phyloP scores from a whole-genome alignment of 2,797 vertebrate genomes.

The Chelidonichthys spinosus region DNA sequence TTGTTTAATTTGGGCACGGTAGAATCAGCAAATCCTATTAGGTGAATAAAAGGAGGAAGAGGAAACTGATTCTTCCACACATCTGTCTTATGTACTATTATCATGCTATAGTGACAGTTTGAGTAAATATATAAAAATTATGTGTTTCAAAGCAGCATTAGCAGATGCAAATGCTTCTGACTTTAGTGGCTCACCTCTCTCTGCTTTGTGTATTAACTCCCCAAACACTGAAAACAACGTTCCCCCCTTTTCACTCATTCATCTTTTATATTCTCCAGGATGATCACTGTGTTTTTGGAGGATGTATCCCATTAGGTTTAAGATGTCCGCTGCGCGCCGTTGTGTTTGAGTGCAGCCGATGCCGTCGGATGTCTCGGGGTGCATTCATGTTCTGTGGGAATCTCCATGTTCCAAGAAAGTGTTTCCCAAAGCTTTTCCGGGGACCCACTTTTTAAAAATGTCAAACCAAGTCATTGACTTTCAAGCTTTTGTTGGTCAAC shows the following conservation, averaged over 20 bases:
- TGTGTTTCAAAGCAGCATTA: background rate
- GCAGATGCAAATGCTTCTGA: slow-evolving; percentile 7
- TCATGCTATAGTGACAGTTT: too few species aligned
- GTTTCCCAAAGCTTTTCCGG: too few species aligned
- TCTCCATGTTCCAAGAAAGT: background rate
- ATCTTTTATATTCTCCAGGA: slow-evolving; percentile 26
- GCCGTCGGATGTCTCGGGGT: slow-evolving; percentile 7
- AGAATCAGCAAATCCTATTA: too few species aligned
- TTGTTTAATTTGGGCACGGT: too few species aligned
- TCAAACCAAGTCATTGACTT: too few species aligned
- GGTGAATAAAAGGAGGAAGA: too few species aligned
- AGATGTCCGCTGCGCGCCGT: slow-evolving; percentile 15
- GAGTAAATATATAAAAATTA: too few species aligned
- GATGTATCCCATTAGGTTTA: slow-evolving; percentile 11
- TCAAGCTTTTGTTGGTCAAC: too few species aligned
- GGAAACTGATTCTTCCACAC: too few species aligned
- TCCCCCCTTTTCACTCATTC: slow-evolving; percentile 15
- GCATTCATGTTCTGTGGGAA: slow-evolving; percentile 6
- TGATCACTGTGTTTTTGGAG: slow-evolving; percentile 5
- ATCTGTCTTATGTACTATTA: too few species aligned
- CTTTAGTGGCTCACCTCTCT: slow-evolving; percentile 4
- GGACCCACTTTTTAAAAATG: too few species aligned
- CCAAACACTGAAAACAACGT: slow-evolving; percentile 14
- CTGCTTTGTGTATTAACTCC: slow-evolving; percentile 17
- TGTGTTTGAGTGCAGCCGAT: slow-evolving; percentile 2